Evolutionary conservation across 1,140 invertebrate species (phyloP).

Genomic region (Zaprionus nigranus): DNA sequence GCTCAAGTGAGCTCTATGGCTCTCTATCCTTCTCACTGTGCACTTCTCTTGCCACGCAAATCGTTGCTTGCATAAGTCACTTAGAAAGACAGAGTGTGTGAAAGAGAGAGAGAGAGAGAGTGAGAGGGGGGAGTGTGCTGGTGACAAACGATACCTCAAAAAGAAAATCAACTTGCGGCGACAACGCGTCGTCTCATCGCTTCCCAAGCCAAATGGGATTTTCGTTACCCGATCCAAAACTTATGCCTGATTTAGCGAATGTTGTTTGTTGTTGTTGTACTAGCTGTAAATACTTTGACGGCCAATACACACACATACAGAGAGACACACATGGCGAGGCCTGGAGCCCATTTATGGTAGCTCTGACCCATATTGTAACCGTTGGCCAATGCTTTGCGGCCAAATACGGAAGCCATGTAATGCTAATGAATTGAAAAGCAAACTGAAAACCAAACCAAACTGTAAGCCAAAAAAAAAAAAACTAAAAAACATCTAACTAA

Average conservation of each 20-base stretch:
- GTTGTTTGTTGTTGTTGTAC: conserved; percentile 7
- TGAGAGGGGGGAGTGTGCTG: background rate
- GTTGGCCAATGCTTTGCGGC: conserved; percentile 33
- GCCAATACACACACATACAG: background rate
- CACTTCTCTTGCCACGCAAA: too few relatives aligned
- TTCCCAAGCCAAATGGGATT: conserved; percentile 25
- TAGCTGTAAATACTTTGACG: conserved; percentile 43
- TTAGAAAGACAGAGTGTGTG: background rate
- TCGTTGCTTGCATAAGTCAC: conserved; percentile 16
- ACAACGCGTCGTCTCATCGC: conserved; percentile 11
- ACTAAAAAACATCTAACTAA: conserved; percentile 1
- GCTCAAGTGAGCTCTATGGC: background rate
- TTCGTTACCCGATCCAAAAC: conserved; percentile 24
- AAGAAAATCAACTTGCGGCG: conserved; percentile 23
- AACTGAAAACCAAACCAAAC: conserved; percentile 33
- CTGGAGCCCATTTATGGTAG: conserved; percentile 34
- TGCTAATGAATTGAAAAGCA: conserved; percentile 75
- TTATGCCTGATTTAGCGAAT: conserved; percentile 37
- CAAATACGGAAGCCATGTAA: conserved; percentile 80
- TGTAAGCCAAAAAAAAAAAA: conserved; percentile 37
- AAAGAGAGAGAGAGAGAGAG: background rate
- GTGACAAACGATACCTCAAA: conserved; percentile 23
- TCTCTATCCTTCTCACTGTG: background rate
- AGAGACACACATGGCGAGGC: background rate
- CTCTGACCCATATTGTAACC: conserved; percentile 62